phyloP scores from a whole-genome alignment of 2,797 vertebrate genomes.

The Channallabes apus region DNA sequence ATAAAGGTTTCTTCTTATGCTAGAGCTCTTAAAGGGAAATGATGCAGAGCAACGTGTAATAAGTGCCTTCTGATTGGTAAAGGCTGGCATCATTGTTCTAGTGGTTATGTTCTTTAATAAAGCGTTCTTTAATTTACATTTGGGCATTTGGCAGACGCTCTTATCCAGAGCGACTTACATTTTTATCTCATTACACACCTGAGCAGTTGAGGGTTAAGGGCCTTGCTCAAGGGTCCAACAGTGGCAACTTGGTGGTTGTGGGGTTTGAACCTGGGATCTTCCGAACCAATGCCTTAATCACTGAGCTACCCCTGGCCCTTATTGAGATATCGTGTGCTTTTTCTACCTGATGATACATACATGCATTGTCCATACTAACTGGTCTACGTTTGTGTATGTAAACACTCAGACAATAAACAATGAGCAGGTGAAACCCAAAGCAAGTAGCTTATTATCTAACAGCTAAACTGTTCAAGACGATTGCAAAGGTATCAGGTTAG shows the following conservation, averaged over 20 bases:
- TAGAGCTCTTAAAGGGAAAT: neutral
- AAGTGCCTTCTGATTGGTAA: neutral
- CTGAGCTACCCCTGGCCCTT: too few relatives aligned
- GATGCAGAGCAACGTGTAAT: neutral
- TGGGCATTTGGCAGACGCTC: too few relatives aligned
- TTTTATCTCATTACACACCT: too few relatives aligned
- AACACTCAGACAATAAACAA: neutral
- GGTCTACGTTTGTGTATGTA: neutral
- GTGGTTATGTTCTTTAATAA: neutral
- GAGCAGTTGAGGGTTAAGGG: too few relatives aligned
- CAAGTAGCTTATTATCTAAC: neutral
- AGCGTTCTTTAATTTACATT: neutral
- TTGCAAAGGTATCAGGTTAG: neutral
- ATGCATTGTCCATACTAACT: neutral
- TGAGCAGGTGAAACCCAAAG: neutral
- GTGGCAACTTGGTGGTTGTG: too few relatives aligned
- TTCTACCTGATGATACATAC: neutral
- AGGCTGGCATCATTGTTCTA: neutral
- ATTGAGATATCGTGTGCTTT: neutral
- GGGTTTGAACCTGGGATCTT: too few relatives aligned
- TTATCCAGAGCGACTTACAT: too few relatives aligned
- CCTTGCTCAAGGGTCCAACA: too few relatives aligned
- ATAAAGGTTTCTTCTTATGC: too few relatives aligned
- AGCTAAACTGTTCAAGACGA: neutral
- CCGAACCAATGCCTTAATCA: too few relatives aligned